Base-by-base conservation (phyloP, 2,888 invertebrate species). In the Gonocerus acuteangulatus region DNA sequence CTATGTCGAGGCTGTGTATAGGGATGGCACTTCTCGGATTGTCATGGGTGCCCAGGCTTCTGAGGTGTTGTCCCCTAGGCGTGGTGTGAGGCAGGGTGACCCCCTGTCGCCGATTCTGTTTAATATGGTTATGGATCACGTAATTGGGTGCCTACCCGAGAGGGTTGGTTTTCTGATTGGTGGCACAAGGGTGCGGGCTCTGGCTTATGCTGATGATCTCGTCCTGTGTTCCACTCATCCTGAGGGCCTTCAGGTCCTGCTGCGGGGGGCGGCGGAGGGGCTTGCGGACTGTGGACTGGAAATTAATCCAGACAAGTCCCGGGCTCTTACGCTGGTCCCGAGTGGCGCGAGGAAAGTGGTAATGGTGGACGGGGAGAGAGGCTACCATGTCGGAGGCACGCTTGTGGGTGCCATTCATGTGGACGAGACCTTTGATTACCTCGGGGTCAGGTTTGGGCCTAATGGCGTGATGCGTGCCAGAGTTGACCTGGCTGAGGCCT, bases 81-180 rank as follows among this genome's bases (percentile, higher is more conserved):
- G 73, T 39, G 74, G 74, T 0, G 74, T 75, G 9, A 72, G 73
- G 48, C 75, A 76, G 65, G 75, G 74, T 0, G 73, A 75, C 65
- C 74, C 74, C 32, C 66, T 74, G 18, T 72, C 71, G 6, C 71
- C 74, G 1, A 42, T 73, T 1, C 48, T 74, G 1, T 76, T 76
- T 48, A 75, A 75, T 64, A n/a, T 67, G 19, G 63, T 64, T 2
- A 21, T 67, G 2, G 65, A 67, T 13, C 27, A 23, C 0, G 62
- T 68, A 15, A 44, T 69, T 1, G 51, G 4, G 2, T 42, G 42
- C 0, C 27, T 64, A 2, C 58, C 58, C 2, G 18, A 39, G 45
- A 48, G 63, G 39, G 6, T 60, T 9, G 60, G 60, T 9, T 60
- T 42, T 32, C 39, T 47, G 9, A 52, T 62, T 32, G 44, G 19